A percentile compares a stretch with the other conserved stretches of the same genome.
phyloP scores from a whole-genome alignment of 1,140 invertebrate genomes.

The Hylyphantes graminicola region DNA sequence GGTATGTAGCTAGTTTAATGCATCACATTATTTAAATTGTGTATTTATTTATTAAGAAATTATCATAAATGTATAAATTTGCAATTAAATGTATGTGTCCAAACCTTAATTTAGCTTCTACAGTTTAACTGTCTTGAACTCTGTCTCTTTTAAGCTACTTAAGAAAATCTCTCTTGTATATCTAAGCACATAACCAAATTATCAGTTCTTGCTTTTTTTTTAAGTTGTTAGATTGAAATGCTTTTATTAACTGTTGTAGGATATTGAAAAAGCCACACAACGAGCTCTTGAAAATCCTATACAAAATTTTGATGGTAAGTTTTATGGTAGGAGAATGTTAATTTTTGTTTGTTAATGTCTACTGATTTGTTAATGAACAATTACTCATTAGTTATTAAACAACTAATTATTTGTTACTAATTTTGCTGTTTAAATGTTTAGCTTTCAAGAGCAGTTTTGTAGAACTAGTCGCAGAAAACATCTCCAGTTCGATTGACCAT shows the following conservation, averaged over 20 bases:
- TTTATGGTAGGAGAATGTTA: not conserved
- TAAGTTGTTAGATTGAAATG: not conserved
- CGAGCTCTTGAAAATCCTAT: conserved; percentile 9
- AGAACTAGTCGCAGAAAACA: conserved; percentile 48
- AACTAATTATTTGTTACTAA: no score
- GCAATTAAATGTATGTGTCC: no score
- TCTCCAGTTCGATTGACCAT: conserved; percentile 45
- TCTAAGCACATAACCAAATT: not conserved
- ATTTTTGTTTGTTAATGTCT: no score
- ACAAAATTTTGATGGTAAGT: conserved; percentile 46
- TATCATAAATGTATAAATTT: no score
- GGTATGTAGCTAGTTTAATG: no score
- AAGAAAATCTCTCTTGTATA: not conserved
- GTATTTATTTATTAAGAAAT: no score
- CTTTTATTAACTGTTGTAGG: conserved; percentile 23
- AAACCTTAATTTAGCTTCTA: no score
- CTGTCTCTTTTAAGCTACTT: no score
- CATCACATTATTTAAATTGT: no score
- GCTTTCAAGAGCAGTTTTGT: conserved; percentile 47
- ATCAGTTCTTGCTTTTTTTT: not conserved
- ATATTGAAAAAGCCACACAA: conserved; percentile 24
- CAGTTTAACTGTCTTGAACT: no score
- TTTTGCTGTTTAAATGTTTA: conserved; percentile 8
- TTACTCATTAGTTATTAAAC: no score
- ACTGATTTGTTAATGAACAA: no score